phyloP scores from a whole-genome alignment of 2,797 vertebrate species.

The Salmo trutta region DNA sequence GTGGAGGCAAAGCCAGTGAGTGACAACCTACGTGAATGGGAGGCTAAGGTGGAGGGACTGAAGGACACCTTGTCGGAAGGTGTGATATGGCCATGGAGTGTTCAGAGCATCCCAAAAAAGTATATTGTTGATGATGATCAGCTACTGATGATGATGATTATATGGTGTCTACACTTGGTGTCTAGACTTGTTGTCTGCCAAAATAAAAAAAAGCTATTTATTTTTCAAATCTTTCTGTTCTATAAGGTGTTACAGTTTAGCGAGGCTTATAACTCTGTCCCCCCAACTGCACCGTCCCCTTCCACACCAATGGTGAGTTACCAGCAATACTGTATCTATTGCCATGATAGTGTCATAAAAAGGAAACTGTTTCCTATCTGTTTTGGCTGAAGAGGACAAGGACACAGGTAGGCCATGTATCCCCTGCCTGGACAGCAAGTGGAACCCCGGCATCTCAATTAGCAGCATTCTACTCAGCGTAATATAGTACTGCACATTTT shows the following conservation, averaged over 20 bases:
- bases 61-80: slow-evolving; percentile 21
- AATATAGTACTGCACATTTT: neutral
- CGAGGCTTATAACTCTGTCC: slow-evolving; percentile 7
- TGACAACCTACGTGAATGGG: slow-evolving; percentile 9
- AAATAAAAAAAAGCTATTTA: too few relatives aligned
- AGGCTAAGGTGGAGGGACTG: slow-evolving; percentile 5
- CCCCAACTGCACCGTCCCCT: slow-evolving; percentile 3
- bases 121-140: neutral
- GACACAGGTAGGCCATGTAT: neutral
- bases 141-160: neutral
- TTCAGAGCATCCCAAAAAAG: neutral
- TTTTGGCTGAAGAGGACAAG: neutral
- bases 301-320: neutral
- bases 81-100: neutral
- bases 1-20: slow-evolving; percentile 13
- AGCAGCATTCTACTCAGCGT: slow-evolving; percentile 1
- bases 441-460: neutral
- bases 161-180: neutral
- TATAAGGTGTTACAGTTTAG: neutral
- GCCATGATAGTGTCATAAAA: neutral
- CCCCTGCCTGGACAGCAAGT: neutral
- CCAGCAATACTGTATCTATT: too few relatives aligned
- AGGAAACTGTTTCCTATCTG: neutral
- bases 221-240: neutral
- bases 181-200: neutral